Percentiles rank a stretch among this genome's conserved stretches.
These are phyloP conservation scores for Oncorhynchus tshawytscha DNA, from an alignment of 2,113 vertebrate species.

Conservation along the genomic window DNA sequence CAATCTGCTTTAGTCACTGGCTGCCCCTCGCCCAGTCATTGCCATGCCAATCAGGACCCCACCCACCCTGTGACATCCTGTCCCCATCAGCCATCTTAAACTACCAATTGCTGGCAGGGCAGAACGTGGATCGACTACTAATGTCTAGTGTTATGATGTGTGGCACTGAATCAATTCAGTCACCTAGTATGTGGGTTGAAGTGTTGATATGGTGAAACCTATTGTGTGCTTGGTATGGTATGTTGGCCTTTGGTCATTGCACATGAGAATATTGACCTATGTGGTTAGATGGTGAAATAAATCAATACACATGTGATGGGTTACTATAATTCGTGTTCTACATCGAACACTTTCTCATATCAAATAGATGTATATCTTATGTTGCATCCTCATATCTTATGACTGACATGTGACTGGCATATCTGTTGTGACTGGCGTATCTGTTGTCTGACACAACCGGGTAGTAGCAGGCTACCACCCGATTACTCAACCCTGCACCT, in stretches of 20 bases:
- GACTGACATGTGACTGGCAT: too few species aligned
- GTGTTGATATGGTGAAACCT: not conserved
- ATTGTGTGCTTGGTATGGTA: not conserved
- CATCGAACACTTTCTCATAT: too few species aligned
- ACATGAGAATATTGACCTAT: too few species aligned
- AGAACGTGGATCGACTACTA: not conserved
- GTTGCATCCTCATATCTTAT: too few species aligned
- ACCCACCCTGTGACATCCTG: not conserved
- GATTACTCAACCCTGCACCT: too few species aligned
- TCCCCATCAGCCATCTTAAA: not conserved
- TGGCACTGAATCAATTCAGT: not conserved
- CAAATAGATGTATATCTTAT: too few species aligned
- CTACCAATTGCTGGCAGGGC: not conserved
- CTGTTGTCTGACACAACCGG: too few species aligned
- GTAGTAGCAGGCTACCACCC: too few species aligned
- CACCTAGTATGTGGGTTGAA: not conserved
- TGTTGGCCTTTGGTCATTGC: not conserved
- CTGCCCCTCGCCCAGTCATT: not conserved
- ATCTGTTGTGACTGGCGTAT: too few species aligned
- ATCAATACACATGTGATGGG: too few species aligned
- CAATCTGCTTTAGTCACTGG: constrained; percentile 6
- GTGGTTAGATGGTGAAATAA: too few species aligned
- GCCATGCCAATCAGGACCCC: not conserved
- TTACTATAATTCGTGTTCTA: too few species aligned
- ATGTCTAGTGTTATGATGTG: not conserved